A percentile compares a stretch with the other conserved stretches of the same genome.
phyloP scores from a whole-genome alignment of 2,888 invertebrate genomes.

The Aspidiotus rigidus region DNA sequence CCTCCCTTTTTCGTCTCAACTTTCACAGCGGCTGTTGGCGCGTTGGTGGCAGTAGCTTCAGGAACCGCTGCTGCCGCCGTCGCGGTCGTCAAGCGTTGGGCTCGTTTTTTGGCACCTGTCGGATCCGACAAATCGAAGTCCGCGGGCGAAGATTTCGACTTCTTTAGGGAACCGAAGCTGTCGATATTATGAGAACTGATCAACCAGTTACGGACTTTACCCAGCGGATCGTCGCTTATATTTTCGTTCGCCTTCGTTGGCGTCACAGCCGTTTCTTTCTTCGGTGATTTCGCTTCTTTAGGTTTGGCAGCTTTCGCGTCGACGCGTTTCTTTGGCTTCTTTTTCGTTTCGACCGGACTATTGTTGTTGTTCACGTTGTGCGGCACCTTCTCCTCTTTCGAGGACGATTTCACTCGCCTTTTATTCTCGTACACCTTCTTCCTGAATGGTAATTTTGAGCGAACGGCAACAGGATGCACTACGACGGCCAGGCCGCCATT shows the following conservation, averaged over 20 bases:
- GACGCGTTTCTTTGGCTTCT: slow-evolving; percentile 45
- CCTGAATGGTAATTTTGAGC: slow-evolving; percentile 77
- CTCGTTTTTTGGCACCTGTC: slow-evolving; percentile 7
- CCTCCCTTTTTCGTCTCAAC: slow-evolving; percentile 11
- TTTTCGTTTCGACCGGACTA: slow-evolving; percentile 34
- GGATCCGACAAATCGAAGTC: slow-evolving; percentile 46
- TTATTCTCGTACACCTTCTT: slow-evolving; percentile 56
- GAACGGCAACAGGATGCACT: slow-evolving; percentile 71
- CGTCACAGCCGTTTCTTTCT: slow-evolving; percentile 53
- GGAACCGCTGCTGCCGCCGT: slow-evolving; percentile 7
- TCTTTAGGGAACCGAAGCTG: slow-evolving; percentile 51
- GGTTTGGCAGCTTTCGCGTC: slow-evolving; percentile 42
- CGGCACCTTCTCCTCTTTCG: slow-evolving; percentile 40
- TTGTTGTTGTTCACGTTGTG: slow-evolving; percentile 34
- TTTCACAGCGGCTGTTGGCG: slow-evolving; percentile 38
- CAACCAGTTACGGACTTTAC: slow-evolving; percentile 79
- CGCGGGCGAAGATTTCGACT: slow-evolving; percentile 75
- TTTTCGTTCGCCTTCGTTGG: slow-evolving; percentile 43
- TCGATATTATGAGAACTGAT: slow-evolving; percentile 57
- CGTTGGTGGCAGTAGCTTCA: slow-evolving; percentile 46
- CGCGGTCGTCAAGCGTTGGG: not conserved
- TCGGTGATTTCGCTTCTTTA: slow-evolving; percentile 45
- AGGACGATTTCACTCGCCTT: slow-evolving; percentile 36
- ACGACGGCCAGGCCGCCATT: slow-evolving; percentile 46
- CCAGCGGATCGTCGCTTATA: slow-evolving; percentile 49